Percentiles rank a stretch among this genome's conserved stretches.
These are phyloP conservation scores for Nephrotoma appendiculata DNA, from an alignment of 2,888 invertebrate genomes.

Conservation along the genomic window DNA sequence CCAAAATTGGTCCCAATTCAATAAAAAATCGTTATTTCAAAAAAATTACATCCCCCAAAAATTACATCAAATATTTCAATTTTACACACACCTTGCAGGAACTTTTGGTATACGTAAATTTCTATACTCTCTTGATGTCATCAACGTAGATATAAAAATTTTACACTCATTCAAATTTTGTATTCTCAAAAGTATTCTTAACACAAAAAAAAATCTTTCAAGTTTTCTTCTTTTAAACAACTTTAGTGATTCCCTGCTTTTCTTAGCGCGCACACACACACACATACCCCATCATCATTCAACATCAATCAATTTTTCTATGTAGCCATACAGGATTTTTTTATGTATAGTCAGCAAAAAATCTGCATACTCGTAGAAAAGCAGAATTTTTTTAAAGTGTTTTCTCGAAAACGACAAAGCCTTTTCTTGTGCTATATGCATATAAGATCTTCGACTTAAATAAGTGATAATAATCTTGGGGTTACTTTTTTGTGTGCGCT, in stretches of 20 bases:
- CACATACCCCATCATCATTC: not conserved
- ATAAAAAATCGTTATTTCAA: not conserved
- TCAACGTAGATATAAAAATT: not conserved
- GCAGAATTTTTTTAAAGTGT: not conserved
- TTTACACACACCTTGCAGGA: not conserved
- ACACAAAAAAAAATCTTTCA: not conserved
- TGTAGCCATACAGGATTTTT: not conserved
- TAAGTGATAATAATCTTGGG: not conserved
- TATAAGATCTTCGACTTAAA: not conserved
- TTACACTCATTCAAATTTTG: not conserved
- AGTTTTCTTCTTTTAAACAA: not conserved
- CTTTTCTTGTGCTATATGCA: not conserved
- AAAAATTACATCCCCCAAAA: not conserved
- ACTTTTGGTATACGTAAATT: too few species aligned
- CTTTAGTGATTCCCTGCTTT: not conserved
- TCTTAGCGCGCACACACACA: not conserved
- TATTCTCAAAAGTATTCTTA: not conserved
- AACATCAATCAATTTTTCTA: not conserved
- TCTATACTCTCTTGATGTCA: not conserved
- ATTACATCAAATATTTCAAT: not conserved
- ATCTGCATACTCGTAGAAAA: not conserved
- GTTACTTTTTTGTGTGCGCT: not conserved
- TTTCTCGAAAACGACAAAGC: not conserved
- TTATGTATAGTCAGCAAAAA: not conserved
- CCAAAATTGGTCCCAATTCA: not conserved